phyloP scores from a whole-genome alignment of 2,797 vertebrate species.

The Bufotes viridis region DNA sequence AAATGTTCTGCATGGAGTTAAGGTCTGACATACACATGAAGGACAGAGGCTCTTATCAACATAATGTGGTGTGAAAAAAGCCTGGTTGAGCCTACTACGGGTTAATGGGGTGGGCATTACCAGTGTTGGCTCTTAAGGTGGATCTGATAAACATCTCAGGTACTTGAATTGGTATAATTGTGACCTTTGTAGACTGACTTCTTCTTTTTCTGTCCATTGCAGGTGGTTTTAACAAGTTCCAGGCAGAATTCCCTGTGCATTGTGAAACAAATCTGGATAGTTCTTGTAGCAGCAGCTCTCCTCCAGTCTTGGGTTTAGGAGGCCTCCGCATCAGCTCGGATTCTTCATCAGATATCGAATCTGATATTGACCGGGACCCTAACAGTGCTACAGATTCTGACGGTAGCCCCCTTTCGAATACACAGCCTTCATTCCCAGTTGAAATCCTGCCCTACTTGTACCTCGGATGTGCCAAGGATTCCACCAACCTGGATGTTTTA shows the following conservation, averaged over 20 bases:
- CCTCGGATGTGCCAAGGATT: constrained; percentile 98
- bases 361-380: constrained; percentile 90
- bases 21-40: not conserved
- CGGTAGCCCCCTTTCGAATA: constrained; percentile 92
- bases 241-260: constrained; percentile 90
- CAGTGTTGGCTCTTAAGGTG: not conserved
- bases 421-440: constrained; percentile 94
- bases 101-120: not conserved
- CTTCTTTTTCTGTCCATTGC: constrained; percentile 60
- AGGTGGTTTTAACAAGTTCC: constrained; percentile 98
- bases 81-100: not conserved
- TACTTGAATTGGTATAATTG: not conserved
- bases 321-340: constrained; percentile 96
- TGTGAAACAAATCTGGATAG: constrained; percentile 96
- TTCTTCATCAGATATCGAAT: constrained; percentile 95
- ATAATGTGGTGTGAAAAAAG: no score
- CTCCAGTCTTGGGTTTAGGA: constrained; percentile 90
- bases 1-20: not conserved
- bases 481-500: constrained; percentile 93
- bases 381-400: constrained; percentile 93
- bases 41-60: not conserved
- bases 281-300: constrained; percentile 86
- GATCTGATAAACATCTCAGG: not conserved
- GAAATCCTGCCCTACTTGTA: constrained; percentile 97
- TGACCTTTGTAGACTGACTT: not conserved